Conservation (phyloP, 2,888 invertebrate genomes). For the Zygaena filipendulae region DNA sequence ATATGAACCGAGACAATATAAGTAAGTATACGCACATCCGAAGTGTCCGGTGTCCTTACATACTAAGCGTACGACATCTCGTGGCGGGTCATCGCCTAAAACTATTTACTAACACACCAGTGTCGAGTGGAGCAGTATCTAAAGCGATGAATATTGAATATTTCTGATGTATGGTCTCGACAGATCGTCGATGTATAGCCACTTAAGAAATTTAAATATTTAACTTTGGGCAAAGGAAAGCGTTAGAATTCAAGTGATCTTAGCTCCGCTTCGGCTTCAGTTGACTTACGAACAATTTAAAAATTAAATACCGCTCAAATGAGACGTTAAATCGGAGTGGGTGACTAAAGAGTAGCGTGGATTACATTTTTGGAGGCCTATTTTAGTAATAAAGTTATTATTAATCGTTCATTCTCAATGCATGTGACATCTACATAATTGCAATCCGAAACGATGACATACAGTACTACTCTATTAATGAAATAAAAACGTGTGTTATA, state of each 20-base stretch:
- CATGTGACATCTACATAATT: too few species aligned
- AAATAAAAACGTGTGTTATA: too few species aligned
- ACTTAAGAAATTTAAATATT: slow-evolving; percentile 68
- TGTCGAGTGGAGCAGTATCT: slow-evolving; percentile 29
- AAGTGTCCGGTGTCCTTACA: slow-evolving; percentile 42
- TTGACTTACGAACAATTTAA: slow-evolving; percentile 63
- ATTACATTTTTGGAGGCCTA: slow-evolving; percentile 16
- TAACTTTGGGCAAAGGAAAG: slow-evolving; percentile 64
- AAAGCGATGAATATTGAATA: slow-evolving; percentile 59
- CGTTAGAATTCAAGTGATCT: slow-evolving; percentile 70
- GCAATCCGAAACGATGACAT: too few species aligned
- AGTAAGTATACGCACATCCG: slow-evolving; percentile 37
- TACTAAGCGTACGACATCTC: slow-evolving; percentile 22
- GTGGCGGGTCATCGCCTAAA: slow-evolving; percentile 25
- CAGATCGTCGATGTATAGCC: slow-evolving; percentile 60
- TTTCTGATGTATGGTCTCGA: slow-evolving; percentile 47
- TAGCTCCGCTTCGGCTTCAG: slow-evolving; percentile 46
- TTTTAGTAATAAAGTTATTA: slow-evolving; percentile 2
- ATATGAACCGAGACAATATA: slow-evolving; percentile 52
- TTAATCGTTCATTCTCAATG: too few species aligned
- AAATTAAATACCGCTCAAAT: slow-evolving; percentile 61
- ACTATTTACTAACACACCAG: slow-evolving; percentile 32
- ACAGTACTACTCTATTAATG: too few species aligned
- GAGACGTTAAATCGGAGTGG: slow-evolving; percentile 48
- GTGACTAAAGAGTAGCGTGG: slow-evolving; percentile 33